Base-by-base conservation (phyloP, 2,888 invertebrate species). In the Coleophora flavipennella region DNA sequence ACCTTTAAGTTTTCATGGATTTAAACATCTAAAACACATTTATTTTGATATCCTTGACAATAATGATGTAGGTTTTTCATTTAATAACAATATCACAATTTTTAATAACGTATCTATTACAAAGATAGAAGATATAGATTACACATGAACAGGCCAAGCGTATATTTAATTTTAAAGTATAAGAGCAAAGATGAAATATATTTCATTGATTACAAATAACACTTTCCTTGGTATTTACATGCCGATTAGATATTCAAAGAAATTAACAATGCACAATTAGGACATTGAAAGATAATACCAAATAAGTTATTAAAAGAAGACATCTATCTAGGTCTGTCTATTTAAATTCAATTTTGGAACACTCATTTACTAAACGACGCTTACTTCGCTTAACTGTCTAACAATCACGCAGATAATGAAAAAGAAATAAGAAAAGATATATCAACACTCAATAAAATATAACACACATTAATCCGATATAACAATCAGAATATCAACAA, bases 51-150 rank as follows among this genome's bases (percentile, higher is more conserved):
- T 59, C 52, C 59, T 67, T 59, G 71, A 72, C 59, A 66, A 55
- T 68, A 67, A 76, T 57, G 64, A 71, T 70, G 64, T 64, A 61
- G 51, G 49, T 49, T 52, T 60, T 62, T 70, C 49, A 70, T 61
- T 70, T 75, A 72, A 76, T 79, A 83, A 84, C 81, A 81, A 83
- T 84, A 84, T 84, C 84, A 84, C 84, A 84, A 78, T 84, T 81
- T 84, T 84, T 67, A 81, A 80, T 83, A 83, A 83, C 6, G 20
- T 20, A 20, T 4, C 3, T 80, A 79, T 80, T 80, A 81, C 80
- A 77, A 70, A 77, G 78, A 67, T 70, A 70, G 69, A 72, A 77
- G 67, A 77, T 70, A 70, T 68, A 74, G 69, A 76, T 72, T 72
- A 79, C 66, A 79, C 56, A 79, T 67, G 71, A 78, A 83, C 76